Conservation (phyloP, 2,888 invertebrate species). For the Heteromyza rotundicornis region DNA sequence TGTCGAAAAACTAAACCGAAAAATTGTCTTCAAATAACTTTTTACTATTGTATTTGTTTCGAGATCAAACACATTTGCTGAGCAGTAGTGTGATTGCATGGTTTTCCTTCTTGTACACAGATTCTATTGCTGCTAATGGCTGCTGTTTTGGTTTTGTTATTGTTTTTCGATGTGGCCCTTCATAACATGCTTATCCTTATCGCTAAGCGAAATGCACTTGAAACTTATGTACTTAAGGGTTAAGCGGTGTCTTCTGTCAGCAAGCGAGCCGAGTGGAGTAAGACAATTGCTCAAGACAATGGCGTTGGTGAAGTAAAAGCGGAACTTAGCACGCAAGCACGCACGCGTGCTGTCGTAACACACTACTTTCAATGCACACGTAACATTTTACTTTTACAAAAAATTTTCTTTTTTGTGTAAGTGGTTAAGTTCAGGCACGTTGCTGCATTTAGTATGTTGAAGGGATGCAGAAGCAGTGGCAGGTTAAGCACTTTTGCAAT, state of each 20-base stretch:
- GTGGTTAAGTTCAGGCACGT: not conserved
- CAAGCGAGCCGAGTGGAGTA: not conserved
- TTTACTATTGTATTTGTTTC: not conserved
- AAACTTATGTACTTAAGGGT: not conserved
- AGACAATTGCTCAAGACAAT: not conserved
- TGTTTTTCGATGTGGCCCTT: not conserved
- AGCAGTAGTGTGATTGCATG: too few relatives aligned
- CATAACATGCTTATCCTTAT: not conserved
- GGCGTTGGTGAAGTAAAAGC: not conserved
- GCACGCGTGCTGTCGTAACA: not conserved
- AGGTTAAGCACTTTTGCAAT: not conserved
- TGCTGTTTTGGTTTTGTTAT: not conserved
- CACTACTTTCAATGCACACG: not conserved
- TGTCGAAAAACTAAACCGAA: too few relatives aligned
- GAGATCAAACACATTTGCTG: not conserved
- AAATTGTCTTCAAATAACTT: too few relatives aligned
- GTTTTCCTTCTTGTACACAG: too few relatives aligned
- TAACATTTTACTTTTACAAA: not conserved
- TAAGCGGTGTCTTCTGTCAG: not conserved
- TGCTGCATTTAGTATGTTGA: not conserved
- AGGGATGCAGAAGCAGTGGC: not conserved
- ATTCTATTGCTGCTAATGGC: too few relatives aligned
- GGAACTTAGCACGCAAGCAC: not conserved
- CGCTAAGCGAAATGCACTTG: not conserved
- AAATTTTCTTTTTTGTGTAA: not conserved